Base-by-base conservation (phyloP, 2,797 vertebrate species). In the Poecile montanus region DNA sequence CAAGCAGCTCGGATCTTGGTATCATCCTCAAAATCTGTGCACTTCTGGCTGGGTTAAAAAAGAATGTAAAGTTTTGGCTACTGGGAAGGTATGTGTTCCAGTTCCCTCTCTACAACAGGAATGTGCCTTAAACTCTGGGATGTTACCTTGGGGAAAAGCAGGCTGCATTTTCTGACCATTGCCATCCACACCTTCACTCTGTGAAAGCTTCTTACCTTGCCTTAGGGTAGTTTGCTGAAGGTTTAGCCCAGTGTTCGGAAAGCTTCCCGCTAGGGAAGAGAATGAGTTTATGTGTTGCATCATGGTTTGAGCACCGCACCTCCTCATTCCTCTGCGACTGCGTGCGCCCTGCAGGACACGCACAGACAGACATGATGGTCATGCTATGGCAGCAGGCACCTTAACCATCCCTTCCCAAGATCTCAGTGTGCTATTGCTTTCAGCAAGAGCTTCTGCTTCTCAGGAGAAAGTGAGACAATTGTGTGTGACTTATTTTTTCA, bases 251-350 rank as follows among this genome's bases (percentile, higher is more conserved):
- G 40, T 66, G 34, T 51, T 95, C 93, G 26, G n/a, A 93, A 88
- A 95, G 60, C 23, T 85, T 88, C 74, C 97, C 96, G 1, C 95
- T 12, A 5, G 47, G 23, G 40, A 94, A 97, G 10, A 98, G 93
- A 91, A 98, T 6, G 4, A 97, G 88, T 11, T 44, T 84, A 10
- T 95, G 84, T 10, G 97, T 96, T 13, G 53, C 96, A 12, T 95
- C 92, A 23, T 97, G 98, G 68, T 96, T 97, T 95, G 98, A 87
- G 11, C 96, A 97, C 4, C 30, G 38, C 57, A 98, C 92, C 87
- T 92, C 86, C 95, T 82, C 79, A 2, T 92, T 88, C 47, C 54
- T 58, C 36, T 61, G 92, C 1, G 38, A 65, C 15, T 85, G 66
- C 10, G 94, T 47, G 29, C 8, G 19, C 78, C 91, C 98, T 98